Evolutionary conservation across 2,888 invertebrate species (phyloP).

Genomic region (Eurois occulta): DNA sequence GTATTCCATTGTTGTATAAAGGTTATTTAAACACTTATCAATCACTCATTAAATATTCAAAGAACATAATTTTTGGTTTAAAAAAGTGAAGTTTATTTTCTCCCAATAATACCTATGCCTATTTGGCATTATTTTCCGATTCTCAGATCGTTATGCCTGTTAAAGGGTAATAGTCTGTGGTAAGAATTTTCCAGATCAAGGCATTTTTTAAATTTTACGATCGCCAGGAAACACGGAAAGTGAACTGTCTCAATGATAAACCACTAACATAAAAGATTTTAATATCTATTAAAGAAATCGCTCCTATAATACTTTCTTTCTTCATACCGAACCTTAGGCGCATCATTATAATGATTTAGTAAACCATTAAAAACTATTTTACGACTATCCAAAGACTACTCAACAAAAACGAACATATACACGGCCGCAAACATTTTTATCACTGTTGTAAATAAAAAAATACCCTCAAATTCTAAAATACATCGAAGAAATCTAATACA

Average conservation of each 20-base stretch:
- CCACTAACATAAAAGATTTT: constrained; percentile 62
- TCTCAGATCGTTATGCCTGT: too few species aligned
- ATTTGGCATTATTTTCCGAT: too few species aligned
- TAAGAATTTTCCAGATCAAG: background rate
- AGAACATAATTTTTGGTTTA: too few species aligned
- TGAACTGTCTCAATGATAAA: constrained; percentile 62
- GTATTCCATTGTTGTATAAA: too few species aligned
- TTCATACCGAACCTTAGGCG: constrained; percentile 55
- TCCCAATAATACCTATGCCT: too few species aligned
- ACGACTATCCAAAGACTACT: constrained; percentile 73
- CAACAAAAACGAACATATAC: constrained; percentile 80
- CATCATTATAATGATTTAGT: constrained; percentile 71
- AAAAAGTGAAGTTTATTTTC: too few species aligned
- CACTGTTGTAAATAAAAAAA: constrained; percentile 86
- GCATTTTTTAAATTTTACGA: constrained; percentile 12
- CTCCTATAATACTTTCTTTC: constrained; percentile 63
- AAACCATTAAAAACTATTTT: constrained; percentile 71
- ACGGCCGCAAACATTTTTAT: constrained; percentile 89
- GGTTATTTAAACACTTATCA: too few species aligned
- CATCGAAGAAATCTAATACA: constrained; percentile 75
- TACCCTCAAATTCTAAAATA: constrained; percentile 79
- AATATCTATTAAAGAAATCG: constrained; percentile 69
- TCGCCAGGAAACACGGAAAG: constrained; percentile 27
- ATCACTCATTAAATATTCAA: too few species aligned
- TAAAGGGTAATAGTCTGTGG: too few species aligned